Percentiles rank a stretch among this genome's conserved stretches.
Conservation (phyloP, 2,797 vertebrate genomes). For the Nasua narica region DNA sequence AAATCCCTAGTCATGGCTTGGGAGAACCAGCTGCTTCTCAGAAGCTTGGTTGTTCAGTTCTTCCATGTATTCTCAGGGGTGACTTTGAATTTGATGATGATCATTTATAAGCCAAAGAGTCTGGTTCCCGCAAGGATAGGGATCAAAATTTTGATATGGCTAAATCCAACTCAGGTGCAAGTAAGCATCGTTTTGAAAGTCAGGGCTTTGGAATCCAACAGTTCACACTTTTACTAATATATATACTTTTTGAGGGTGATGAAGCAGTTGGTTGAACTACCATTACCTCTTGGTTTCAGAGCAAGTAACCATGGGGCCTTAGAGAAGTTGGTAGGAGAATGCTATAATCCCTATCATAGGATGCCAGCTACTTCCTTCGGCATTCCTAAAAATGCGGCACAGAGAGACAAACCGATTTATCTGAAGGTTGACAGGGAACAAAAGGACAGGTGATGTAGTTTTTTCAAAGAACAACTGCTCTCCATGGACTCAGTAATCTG, state of each 20-base stretch:
- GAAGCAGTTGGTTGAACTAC: not conserved
- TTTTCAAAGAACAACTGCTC: not conserved
- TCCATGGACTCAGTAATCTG: not conserved
- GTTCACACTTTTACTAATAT: not conserved
- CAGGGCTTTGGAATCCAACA: not conserved
- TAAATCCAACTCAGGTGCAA: not conserved
- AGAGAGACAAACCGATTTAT: not conserved
- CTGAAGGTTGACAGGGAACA: not conserved
- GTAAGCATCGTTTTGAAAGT: not conserved
- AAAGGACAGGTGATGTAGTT: not conserved
- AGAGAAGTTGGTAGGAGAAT: not conserved
- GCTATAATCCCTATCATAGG: not conserved
- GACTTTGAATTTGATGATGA: not conserved
- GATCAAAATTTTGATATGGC: not conserved
- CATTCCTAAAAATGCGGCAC: not conserved
- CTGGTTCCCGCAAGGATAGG: not conserved
- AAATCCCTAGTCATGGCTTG: not conserved
- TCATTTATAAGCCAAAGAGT: not conserved
- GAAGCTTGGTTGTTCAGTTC: not conserved
- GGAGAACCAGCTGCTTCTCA: not conserved
- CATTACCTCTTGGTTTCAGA: not conserved
- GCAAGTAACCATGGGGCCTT: not conserved
- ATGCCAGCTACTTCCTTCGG: not conserved
- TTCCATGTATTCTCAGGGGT: not conserved
- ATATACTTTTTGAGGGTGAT: not conserved